These are phyloP conservation scores for Casuarius casuarius DNA, from an alignment of 2,113 vertebrate genomes.

Conservation along the genomic window DNA sequence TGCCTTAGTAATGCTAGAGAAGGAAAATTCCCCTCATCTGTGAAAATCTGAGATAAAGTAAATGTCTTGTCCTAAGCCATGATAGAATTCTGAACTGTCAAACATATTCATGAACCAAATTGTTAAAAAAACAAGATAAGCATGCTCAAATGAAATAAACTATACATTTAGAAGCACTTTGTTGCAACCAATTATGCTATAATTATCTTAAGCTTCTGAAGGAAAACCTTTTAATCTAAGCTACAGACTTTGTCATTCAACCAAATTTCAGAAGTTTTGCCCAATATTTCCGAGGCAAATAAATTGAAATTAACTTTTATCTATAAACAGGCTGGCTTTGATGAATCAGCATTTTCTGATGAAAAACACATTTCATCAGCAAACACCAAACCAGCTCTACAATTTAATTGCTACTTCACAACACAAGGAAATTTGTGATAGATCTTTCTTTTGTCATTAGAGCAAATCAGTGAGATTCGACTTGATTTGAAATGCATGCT, in stretches of 20 bases:
- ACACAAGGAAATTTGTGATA: not conserved
- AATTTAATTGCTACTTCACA: conserved; percentile 53
- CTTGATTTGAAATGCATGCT: conserved; percentile 47
- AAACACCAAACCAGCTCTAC: conserved; percentile 12
- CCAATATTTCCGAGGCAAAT: not conserved
- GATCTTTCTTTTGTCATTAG: conserved; percentile 46
- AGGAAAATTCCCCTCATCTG: not conserved
- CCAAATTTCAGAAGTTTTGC: not conserved
- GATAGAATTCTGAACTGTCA: not conserved
- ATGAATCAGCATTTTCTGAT: conserved; percentile 23
- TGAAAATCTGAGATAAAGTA: not conserved
- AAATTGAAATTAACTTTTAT: conserved; percentile 22
- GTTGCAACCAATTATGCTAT: not conserved
- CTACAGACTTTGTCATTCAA: not conserved
- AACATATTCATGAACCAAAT: not conserved
- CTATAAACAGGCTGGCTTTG: not conserved
- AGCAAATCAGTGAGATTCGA: conserved; percentile 32
- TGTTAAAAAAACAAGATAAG: not conserved
- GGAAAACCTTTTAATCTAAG: not conserved
- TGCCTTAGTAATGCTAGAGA: not conserved
- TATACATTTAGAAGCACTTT: not conserved
- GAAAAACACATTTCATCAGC: conserved; percentile 24
- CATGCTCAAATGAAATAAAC: not conserved
- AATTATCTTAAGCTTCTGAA: not conserved
- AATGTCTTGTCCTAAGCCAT: not conserved